Base-by-base conservation (phyloP, 2,888 invertebrate species). In the Drosophila neonasuta region DNA sequence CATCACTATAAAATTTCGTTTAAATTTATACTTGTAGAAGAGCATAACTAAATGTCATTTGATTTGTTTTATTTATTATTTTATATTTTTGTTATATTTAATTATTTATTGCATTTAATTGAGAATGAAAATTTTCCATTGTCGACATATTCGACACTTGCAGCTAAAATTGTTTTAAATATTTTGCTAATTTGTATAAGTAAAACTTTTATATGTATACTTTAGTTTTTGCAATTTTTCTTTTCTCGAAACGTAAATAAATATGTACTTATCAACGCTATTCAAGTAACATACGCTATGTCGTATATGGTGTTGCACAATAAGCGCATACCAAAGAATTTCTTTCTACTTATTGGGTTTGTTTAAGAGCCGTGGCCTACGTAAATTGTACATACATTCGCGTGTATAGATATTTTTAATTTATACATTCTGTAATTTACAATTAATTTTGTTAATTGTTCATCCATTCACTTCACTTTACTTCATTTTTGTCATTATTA, bases 151-250 rank as follows among this genome's bases (percentile, higher is more conserved):
- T 70, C 68, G 77, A 69, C 75, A 56, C 68, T 70, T 62, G 56
- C 70, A 80, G 80, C 80, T 88, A 87, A 85, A 87, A 87, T 83
- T 86, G 68, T 48, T 76, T 85, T 83, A 87, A 80, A 80, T 86
- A 87, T 87, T 82, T 83, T 79, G 75, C 87, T 87, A 82, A 85
- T 87, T 77, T 86, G 71, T 86, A 84, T 84, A 84, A 86, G 87
- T 85, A 83, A 83, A 86, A 86, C 78, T 70, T 82, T 61, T 50
- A 60, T 64, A 55, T 54, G 55, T 71, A 62, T 71, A 51, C 17
- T 50, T 55, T 55, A 4, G 55, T 52, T 45, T 39, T 54, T 54
- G 34, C 42, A 24, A 44, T 58, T 46, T 58, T 10, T 36, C 24
- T 24, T 24, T 24, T 24, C 24, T 24, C 45, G 59, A 55, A 59